Evolutionary conservation across 2,888 invertebrate genomes (phyloP).

Genomic region (Dryobota labecula): DNA sequence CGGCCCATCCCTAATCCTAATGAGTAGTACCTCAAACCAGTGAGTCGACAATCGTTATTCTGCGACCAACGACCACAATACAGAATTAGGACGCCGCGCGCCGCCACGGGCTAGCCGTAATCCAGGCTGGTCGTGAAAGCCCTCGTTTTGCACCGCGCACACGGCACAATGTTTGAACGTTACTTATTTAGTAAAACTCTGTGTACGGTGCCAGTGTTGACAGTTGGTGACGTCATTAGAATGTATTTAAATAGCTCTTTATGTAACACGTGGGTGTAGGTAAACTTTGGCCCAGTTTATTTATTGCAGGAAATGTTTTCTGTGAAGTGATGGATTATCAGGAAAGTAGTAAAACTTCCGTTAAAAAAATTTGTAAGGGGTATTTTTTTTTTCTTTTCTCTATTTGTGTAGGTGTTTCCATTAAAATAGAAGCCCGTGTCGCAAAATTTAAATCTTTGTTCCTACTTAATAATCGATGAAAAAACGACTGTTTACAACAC

Average conservation of each 20-base stretch:
- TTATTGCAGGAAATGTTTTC: neutral
- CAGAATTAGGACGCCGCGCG: slow-evolving; percentile 37
- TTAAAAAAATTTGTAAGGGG: neutral
- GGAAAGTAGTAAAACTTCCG: neutral
- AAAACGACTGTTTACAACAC: neutral
- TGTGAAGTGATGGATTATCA: neutral
- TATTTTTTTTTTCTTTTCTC: neutral
- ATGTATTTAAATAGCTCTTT: neutral
- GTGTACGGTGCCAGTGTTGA: slow-evolving; percentile 47
- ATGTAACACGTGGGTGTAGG: neutral
- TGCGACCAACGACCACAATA: slow-evolving; percentile 17
- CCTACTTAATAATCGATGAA: neutral
- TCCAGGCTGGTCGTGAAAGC: slow-evolving; percentile 65
- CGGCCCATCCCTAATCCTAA: too few relatives aligned
- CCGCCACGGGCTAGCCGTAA: slow-evolving; percentile 29
- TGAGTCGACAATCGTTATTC: neutral
- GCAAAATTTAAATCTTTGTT: neutral
- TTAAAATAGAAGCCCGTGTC: neutral
- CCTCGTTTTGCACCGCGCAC: slow-evolving; percentile 66
- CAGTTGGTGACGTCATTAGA: slow-evolving; percentile 17
- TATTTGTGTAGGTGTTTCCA: neutral
- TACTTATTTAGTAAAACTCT: slow-evolving; percentile 70
- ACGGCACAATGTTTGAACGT: slow-evolving; percentile 73
- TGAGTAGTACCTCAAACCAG: slow-evolving; percentile 1
- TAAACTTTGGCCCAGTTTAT: neutral